Base-by-base conservation (phyloP, 2,888 invertebrate genomes). In the Spodoptera littoralis region DNA sequence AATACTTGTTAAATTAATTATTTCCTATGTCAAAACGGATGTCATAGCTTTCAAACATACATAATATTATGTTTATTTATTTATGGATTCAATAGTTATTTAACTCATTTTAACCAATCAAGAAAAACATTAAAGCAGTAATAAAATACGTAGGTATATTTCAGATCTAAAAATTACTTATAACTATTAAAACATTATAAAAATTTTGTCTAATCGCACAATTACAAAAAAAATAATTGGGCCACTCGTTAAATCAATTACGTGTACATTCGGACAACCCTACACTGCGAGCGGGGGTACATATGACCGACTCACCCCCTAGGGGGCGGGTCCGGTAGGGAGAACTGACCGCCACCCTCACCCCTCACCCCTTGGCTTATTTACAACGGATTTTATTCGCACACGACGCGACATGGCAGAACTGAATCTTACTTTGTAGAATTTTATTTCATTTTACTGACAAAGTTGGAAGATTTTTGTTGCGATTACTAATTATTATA, bases 271-370 rank as follows among this genome's bases (percentile, higher is more conserved):
- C 18, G 53, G 59, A 57, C 67, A 77, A 76, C 81, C 78, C 76
- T 75, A 65, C 45, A 51, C 46, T 64, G 58, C 52, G 43, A 24
- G 41, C 46, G 54, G 75, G 79, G 79, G 82, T 71, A 56, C 69
- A 69, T 63, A 73, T 77, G 75, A 70, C 78, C 76, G 64, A 49
- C 62, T 61, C 61, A 62, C 68, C 79, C 71, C 79, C 79, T 53
- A 59, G 79, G 81, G 83, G 86, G 84, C 88, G 87, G 88, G 86
- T 82, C 86, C 83, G 77, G 79, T 70, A 79, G 86, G 86, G 83
- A 76, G 79, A 79, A 90, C 91, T 93, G 94, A 93, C 94, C 94
- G 89, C 84, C 90, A 86, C 90, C 90, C 90, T 75, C 81, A 11
- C 77, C 76, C 78, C 74, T 43, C 50, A 75, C 83, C 78, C 77